Evolutionary conservation across 2,888 invertebrate genomes (phyloP), one percentile per base, ranked within the genome.

Genomic region (Stratiomys singularior): DNA sequence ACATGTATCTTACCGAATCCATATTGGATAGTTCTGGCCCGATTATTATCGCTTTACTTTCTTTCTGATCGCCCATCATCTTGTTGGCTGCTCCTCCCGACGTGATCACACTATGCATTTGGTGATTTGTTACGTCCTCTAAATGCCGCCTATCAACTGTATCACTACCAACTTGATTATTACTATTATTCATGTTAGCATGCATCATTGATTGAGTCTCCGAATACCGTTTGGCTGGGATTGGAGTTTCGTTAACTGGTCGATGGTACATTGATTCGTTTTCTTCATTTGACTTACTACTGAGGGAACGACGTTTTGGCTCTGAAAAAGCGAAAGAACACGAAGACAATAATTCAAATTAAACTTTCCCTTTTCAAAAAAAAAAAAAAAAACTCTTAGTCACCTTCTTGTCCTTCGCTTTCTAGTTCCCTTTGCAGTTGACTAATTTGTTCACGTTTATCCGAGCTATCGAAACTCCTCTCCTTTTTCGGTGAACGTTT

Each of bases 401-500:
- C 63, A 84, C 84, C 78, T 80, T 79, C 77, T 72, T 77, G 83
- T 77, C 88, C 84, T 79, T 89, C 89, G 58, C 87, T 87, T 76
- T 88, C 88, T 30, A 88, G 81, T 80, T 89, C 89, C 80, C 88
- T 88, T 81, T 90, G 88, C 78, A 89, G 82, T 82, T 88, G 88
- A 82, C 83, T 84, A 64, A 84, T 83, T 76, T 85, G 84, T 78
- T 86, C 86, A 28, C 84, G 82, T 81, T 84, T 84, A 79, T 86
- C 85, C n/a, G 83, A 83, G 80, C 81, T 83, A 78, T 86, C 87
- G 74, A 83, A 76, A 76, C 87, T 86, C 72, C 87, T 84, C 82
- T 94, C 94, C 86, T 94, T 95, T 84, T 93, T 93, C 0, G 95
- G 94, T 5, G 94, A 94, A 78, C 92, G 90, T 85, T 94, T 95